Evolutionary conservation across 2,113 vertebrate genomes (phyloP).

Genomic region (Lampris incognitus): DNA sequence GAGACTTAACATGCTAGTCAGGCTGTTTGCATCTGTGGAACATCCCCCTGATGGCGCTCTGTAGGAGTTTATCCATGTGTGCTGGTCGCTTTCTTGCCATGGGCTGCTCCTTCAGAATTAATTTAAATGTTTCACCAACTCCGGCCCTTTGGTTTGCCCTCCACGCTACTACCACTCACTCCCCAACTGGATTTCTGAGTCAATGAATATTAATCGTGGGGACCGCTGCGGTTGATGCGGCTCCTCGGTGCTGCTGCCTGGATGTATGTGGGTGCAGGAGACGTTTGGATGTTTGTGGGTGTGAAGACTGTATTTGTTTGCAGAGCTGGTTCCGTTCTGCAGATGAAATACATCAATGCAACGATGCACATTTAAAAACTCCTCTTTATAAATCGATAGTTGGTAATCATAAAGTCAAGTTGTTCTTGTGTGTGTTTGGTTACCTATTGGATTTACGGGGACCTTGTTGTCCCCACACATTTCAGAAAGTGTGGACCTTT

Average conservation of each 20-base stretch:
- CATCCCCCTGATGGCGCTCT: constrained; percentile 9
- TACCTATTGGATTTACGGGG: no score
- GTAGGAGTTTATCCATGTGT: constrained; percentile 19
- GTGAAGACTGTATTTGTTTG: constrained; percentile 42
- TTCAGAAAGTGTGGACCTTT: no score
- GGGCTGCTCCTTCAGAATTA: constrained; percentile 45
- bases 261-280: constrained; percentile 39
- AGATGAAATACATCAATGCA: constrained; percentile 22
- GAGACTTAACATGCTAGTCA: constrained; percentile 3
- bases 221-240: constrained; percentile 45
- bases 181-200: constrained; percentile 46
- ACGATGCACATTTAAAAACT: not conserved
- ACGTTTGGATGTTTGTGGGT: constrained; percentile 57
- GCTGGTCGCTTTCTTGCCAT: constrained; percentile 33
- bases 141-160: constrained; percentile 54
- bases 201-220: constrained; percentile 65
- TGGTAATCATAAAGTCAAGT: not conserved
- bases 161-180: constrained; percentile 29
- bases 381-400: not conserved
- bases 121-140: constrained; percentile 45
- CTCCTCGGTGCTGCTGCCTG: constrained; percentile 33
- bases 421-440: no score
- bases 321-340: constrained; percentile 40
- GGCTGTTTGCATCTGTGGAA: constrained; percentile 3
- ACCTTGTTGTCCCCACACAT: no score